These are phyloP conservation scores for Rhynchomys soricoides DNA, from an alignment of 2,113 vertebrate genomes.

Conservation along the genomic window DNA sequence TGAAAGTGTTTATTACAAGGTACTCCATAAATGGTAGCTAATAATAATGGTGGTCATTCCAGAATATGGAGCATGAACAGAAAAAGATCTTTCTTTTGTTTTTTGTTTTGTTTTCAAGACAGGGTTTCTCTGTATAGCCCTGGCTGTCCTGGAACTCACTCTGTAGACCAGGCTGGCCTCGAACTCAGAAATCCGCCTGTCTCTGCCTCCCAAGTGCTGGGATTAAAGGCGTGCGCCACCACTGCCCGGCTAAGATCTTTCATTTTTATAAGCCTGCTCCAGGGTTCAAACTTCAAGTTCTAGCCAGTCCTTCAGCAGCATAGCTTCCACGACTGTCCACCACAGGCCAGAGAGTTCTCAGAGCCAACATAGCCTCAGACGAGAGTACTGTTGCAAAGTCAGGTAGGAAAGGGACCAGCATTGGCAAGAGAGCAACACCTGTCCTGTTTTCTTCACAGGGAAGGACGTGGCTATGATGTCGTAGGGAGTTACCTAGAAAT, in stretches of 20 bases:
- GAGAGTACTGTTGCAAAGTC: not conserved
- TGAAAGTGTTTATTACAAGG: not conserved
- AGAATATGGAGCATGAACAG: not conserved
- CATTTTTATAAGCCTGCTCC: not conserved
- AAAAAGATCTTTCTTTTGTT: no score
- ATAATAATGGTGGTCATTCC: not conserved
- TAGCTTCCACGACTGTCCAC: not conserved
- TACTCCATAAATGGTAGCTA: not conserved
- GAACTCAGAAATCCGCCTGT: no score
- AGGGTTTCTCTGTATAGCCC: no score
- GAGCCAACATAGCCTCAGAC: not conserved
- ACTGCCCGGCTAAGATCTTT: no score
- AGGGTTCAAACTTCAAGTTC: not conserved
- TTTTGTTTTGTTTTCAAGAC: no score
- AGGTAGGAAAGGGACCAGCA: not conserved
- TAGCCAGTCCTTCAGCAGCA: not conserved
- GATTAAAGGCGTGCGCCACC: no score
- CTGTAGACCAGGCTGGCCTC: no score
- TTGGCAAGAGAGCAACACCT: not conserved
- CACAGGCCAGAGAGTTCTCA: not conserved
- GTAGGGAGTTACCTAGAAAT: not conserved
- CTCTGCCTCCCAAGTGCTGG: no score
- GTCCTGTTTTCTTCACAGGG: not conserved
- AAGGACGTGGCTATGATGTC: not conserved
- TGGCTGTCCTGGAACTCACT: no score